Evolutionary conservation across 2,888 invertebrate species (phyloP).

Genomic region (Hydriomena furcata): DNA sequence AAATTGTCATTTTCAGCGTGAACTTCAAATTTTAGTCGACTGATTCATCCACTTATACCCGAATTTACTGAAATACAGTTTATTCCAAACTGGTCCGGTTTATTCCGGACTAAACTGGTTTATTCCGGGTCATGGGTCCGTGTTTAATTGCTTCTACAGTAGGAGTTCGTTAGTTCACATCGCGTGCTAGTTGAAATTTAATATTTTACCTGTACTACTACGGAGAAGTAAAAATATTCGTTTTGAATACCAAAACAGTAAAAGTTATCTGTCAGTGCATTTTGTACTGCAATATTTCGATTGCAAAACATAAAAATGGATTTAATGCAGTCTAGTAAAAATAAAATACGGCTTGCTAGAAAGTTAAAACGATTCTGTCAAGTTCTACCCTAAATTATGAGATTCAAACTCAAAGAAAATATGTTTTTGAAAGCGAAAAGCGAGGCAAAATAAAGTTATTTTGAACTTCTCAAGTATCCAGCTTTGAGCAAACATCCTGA

Average conservation of each 20-base stretch:
- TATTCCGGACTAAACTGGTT: constrained; percentile 26
- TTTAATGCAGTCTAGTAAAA: too few species aligned
- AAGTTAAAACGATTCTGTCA: too few species aligned
- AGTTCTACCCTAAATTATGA: too few species aligned
- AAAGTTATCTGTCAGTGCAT: not conserved
- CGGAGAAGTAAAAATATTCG: constrained; percentile 11
- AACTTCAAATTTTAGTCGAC: constrained; percentile 22
- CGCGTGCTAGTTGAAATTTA: constrained; percentile 41
- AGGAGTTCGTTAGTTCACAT: constrained; percentile 30
- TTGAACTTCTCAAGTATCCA: not conserved
- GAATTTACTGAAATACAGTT: constrained; percentile 8
- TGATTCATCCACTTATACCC: constrained; percentile 24
- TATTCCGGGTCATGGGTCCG: constrained; percentile 29
- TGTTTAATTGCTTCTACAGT: constrained; percentile 46
- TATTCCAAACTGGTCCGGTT: constrained; percentile 1
- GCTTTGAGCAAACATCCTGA: constrained; percentile 4
- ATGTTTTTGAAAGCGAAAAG: not conserved
- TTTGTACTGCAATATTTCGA: too few species aligned
- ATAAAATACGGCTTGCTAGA: too few species aligned
- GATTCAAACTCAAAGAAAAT: too few species aligned
- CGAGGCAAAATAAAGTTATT: not conserved
- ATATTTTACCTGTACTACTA: constrained; percentile 40
- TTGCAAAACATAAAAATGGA: too few species aligned
- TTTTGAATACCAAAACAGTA: constrained; percentile 12
- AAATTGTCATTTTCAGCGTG: constrained; percentile 32